Conservation (phyloP, 2,888 invertebrate species). For the Eupithecia inturbata region DNA sequence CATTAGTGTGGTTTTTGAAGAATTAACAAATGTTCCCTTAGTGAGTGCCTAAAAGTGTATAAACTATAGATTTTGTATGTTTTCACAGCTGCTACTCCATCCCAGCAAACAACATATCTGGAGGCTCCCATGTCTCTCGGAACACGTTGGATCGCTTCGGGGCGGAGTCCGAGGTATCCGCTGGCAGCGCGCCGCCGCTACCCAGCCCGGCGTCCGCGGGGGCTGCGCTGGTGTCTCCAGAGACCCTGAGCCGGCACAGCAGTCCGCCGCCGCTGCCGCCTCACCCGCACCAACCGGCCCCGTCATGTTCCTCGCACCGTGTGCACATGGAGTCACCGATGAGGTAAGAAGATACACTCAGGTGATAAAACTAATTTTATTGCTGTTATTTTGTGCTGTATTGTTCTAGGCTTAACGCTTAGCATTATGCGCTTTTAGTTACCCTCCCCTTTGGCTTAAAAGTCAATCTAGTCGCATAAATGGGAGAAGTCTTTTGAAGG, state of each 20-base stretch:
- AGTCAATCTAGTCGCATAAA: background rate
- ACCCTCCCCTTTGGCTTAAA: too few species aligned
- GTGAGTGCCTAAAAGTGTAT: too few species aligned
- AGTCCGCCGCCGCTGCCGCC: slow-evolving; percentile 80
- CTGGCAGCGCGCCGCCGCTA: slow-evolving; percentile 84
- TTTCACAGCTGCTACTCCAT: slow-evolving; percentile 85
- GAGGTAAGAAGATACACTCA: slow-evolving; percentile 61
- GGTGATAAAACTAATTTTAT: too few species aligned
- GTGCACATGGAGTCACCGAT: slow-evolving; percentile 83
- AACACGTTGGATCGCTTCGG: slow-evolving; percentile 67
- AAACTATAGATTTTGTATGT: too few species aligned
- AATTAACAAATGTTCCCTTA: too few species aligned
- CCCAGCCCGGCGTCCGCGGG: slow-evolving; percentile 90
- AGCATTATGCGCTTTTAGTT: too few species aligned
- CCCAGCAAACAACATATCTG: slow-evolving; percentile 86
- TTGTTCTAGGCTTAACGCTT: too few species aligned
- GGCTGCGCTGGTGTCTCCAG: slow-evolving; percentile 90
- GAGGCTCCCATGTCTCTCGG: slow-evolving; percentile 84
- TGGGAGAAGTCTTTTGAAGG: too few species aligned
- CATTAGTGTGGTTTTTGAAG: too few species aligned
- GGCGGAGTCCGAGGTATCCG: slow-evolving; percentile 75
- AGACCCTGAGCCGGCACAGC: slow-evolving; percentile 88
- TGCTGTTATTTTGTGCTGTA: too few species aligned
- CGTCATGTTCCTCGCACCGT: slow-evolving; percentile 81
- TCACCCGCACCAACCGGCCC: slow-evolving; percentile 82